A percentile compares a stretch with the other conserved stretches of the same genome.
phyloP scores from a whole-genome alignment of 1,140 invertebrate genomes.

The Drosophila nebulosa region DNA sequence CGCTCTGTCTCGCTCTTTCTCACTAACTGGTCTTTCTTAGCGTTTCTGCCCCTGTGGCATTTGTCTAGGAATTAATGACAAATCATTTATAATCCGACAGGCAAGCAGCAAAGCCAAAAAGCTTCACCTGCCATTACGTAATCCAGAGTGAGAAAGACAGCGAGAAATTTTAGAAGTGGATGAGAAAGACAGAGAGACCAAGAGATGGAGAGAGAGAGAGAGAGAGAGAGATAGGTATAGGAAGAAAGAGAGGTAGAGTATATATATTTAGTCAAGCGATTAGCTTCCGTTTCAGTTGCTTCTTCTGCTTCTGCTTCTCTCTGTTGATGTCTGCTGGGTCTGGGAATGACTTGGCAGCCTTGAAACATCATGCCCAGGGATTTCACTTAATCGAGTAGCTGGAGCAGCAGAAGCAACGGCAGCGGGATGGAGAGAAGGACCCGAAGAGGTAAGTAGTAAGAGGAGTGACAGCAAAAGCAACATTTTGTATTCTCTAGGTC shows the following conservation, averaged over 20 bases:
- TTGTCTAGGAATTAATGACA: slow-evolving; percentile 51
- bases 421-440: not conserved
- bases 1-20: too few species aligned
- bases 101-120: slow-evolving; percentile 63
- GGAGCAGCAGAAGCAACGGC: not conserved
- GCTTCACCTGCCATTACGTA: slow-evolving; percentile 48
- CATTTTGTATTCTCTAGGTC: slow-evolving; percentile 44
- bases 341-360: slow-evolving; percentile 39
- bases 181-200: not conserved
- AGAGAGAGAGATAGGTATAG: slow-evolving; percentile 17
- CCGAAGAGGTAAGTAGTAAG: slow-evolving; percentile 12
- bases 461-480: not conserved
- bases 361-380: slow-evolving; percentile 46
- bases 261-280: slow-evolving; percentile 67
- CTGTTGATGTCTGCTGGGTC: slow-evolving; percentile 49
- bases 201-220: not conserved
- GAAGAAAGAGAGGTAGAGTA: slow-evolving; percentile 3
- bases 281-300: slow-evolving; percentile 63
- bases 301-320: not conserved
- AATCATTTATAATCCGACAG: slow-evolving; percentile 72
- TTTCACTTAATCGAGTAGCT: slow-evolving; percentile 28
- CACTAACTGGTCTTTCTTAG: slow-evolving; percentile 5
- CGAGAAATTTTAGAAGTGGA: too few species aligned
- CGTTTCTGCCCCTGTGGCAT: slow-evolving; percentile 33
- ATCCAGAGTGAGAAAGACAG: slow-evolving; percentile 12